phyloP scores from a whole-genome alignment of 2,888 invertebrate species.

The Drosophila putrida region DNA sequence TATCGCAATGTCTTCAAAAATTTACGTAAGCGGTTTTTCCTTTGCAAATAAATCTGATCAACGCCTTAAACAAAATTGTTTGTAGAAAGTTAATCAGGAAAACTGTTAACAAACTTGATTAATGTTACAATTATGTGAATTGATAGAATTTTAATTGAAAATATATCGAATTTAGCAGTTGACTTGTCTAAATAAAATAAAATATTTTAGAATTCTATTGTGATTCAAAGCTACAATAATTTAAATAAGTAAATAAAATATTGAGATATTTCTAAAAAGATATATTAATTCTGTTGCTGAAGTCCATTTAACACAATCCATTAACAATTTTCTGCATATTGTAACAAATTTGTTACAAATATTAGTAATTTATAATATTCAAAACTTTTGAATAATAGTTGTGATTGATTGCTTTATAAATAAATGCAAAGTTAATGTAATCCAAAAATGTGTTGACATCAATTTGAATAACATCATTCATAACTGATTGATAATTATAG shows the following conservation, averaged over 20 bases:
- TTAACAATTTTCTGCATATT: neutral
- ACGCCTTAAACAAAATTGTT: neutral
- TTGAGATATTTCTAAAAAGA: too few relatives aligned
- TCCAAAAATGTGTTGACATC: slow-evolving; percentile 8
- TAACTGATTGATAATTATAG: slow-evolving; percentile 24
- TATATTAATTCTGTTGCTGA: too few relatives aligned
- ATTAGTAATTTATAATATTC: neutral
- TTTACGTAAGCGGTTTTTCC: neutral
- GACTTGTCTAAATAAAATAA: too few relatives aligned
- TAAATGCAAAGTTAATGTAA: slow-evolving; percentile 3
- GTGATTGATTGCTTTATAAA: slow-evolving; percentile 12
- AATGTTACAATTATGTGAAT: too few relatives aligned
- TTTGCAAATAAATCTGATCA: neutral
- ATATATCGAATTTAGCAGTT: too few relatives aligned
- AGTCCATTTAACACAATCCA: too few relatives aligned
- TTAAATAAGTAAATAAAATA: too few relatives aligned
- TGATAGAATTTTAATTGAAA: too few relatives aligned
- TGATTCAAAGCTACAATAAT: too few relatives aligned
- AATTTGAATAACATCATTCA: slow-evolving; percentile 16
- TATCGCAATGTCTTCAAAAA: neutral
- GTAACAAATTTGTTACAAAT: slow-evolving; percentile 1
- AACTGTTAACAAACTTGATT: too few relatives aligned
- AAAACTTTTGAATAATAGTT: neutral
- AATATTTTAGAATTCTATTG: too few relatives aligned
- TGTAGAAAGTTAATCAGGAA: too few relatives aligned